phyloP scores from a whole-genome alignment of 2,888 invertebrate genomes.

The Acrobasis consociella region DNA sequence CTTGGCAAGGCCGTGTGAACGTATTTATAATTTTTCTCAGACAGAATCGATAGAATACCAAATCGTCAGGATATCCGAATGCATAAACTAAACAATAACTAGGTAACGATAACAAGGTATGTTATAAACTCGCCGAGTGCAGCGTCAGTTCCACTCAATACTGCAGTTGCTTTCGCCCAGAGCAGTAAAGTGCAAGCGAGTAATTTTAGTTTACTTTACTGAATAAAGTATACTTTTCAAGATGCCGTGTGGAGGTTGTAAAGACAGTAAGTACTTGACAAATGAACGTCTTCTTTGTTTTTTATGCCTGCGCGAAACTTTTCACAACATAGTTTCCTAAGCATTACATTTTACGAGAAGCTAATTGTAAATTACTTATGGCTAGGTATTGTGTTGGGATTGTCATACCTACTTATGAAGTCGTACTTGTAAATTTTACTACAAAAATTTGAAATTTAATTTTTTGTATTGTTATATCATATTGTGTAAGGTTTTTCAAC shows the following conservation, averaged over 20 bases:
- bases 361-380: no score
- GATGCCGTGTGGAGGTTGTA: slow-evolving; percentile 15
- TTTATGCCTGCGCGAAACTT: background rate
- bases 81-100: slow-evolving; percentile 3
- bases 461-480: no score
- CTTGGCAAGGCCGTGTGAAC: no score
- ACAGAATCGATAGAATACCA: background rate
- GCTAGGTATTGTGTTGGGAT: no score
- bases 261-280: slow-evolving; percentile 2
- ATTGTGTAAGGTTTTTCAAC: no score
- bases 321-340: background rate
- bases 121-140: slow-evolving; percentile 3
- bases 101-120: slow-evolving; percentile 3
- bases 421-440: no score
- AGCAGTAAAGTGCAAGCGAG: background rate
- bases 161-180: background rate
- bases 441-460: no score
- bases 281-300: background rate
- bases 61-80: slow-evolving; percentile 6
- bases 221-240: background rate
- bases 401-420: no score
- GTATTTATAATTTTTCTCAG: no score
- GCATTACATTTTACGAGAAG: background rate
- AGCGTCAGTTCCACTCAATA: background rate
- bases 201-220: background rate